Evolutionary conservation across 2,113 vertebrate genomes (phyloP).

Genomic region (Amia ocellicauda): DNA sequence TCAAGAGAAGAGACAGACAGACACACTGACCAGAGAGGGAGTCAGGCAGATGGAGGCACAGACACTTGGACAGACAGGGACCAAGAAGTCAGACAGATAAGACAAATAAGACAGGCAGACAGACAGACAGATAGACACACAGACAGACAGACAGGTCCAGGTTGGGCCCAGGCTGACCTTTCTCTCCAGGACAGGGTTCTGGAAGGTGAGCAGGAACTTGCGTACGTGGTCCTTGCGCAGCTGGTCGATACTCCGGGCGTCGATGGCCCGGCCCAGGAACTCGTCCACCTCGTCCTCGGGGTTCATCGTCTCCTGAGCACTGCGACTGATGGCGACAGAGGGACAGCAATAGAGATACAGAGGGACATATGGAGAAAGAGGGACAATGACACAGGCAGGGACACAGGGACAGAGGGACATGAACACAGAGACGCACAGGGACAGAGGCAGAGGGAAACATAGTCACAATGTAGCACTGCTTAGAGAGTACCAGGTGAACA

Average conservation of each 20-base stretch:
- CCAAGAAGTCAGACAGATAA: no score
- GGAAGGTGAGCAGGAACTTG: slow-evolving; percentile 92
- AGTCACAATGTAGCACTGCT: no score
- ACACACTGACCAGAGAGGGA: not conserved
- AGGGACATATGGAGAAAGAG: not conserved
- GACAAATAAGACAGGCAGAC: no score
- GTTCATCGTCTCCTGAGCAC: slow-evolving; percentile 87
- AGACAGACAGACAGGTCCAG: not conserved
- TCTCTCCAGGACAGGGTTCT: slow-evolving; percentile 88
- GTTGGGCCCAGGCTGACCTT: slow-evolving; percentile 68
- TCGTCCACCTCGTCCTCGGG: slow-evolving; percentile 94
- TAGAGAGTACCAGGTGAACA: no score
- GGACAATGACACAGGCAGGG: not conserved
- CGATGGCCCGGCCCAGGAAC: slow-evolving; percentile 89
- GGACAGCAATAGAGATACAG: slow-evolving; percentile 15
- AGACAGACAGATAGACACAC: not conserved
- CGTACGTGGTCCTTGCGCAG: slow-evolving; percentile 93
- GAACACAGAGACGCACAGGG: not conserved
- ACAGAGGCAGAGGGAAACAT: not conserved
- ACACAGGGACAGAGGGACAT: not conserved
- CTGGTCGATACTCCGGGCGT: slow-evolving; percentile 93
- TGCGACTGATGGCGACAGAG: slow-evolving; percentile 63
- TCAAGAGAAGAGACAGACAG: no score
- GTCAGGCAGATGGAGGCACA: not conserved
- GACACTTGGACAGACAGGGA: not conserved